A percentile compares a stretch with the other conserved stretches of the same genome.
These are phyloP conservation scores for Babylonia areolata DNA, from an alignment of 1,140 invertebrate genomes.

Conservation along the genomic window DNA sequence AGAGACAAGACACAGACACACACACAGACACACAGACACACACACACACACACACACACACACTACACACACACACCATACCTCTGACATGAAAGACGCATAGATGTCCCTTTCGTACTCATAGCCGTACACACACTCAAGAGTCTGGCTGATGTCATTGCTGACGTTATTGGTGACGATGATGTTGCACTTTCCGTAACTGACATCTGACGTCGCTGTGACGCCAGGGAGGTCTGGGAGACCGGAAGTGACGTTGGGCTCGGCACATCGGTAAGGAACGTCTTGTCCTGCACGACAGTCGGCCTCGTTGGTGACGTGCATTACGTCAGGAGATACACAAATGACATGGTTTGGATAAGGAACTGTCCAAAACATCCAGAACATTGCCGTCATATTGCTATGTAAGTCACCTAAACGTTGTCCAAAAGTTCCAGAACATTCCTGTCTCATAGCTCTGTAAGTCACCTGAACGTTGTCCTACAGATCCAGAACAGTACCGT, in stretches of 20 bases:
- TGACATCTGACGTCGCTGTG: neutral
- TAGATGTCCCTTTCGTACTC: neutral
- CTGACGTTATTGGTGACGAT: slow-evolving; percentile 19
- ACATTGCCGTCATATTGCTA: too few relatives aligned
- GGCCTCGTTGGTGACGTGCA: too few relatives aligned
- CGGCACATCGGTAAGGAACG: slow-evolving; percentile 9
- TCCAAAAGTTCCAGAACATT: too few relatives aligned
- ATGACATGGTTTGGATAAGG: too few relatives aligned
- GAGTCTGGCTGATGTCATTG: neutral
- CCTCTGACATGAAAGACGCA: slow-evolving; percentile 17
- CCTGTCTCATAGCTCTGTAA: too few relatives aligned
- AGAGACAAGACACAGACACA: neutral
- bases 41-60: neutral
- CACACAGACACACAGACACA: neutral
- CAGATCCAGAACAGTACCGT: too few relatives aligned
- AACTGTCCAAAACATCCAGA: too few relatives aligned
- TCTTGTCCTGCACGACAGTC: too few relatives aligned
- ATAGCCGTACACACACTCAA: neutral
- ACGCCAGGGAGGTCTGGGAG: neutral
- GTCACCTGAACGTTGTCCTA: too few relatives aligned
- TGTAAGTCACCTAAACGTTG: too few relatives aligned
- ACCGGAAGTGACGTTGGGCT: neutral
- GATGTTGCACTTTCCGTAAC: neutral
- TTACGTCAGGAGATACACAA: too few relatives aligned
- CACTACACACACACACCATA: neutral